A percentile compares a stretch with the other conserved stretches of the same genome.
These are phyloP conservation scores for Lasioglossum villosulum DNA, from an alignment of 2,888 invertebrate species.

Conservation along the genomic window DNA sequence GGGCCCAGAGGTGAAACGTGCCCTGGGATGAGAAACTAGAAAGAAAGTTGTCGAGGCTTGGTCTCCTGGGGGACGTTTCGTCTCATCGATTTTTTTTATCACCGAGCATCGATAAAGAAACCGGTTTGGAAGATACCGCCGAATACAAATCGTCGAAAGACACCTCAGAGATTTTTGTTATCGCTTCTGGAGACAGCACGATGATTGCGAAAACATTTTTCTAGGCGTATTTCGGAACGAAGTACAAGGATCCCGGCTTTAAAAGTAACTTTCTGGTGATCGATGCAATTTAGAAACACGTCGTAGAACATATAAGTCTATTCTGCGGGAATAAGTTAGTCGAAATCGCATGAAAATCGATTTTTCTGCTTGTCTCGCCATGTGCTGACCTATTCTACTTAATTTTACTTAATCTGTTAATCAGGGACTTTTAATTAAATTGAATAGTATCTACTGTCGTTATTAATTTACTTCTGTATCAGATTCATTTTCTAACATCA, in stretches of 20 bases:
- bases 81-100: constrained; percentile 47
- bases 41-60: constrained; percentile 21
- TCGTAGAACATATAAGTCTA: background rate
- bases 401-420: background rate
- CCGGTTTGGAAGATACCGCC: background rate
- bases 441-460: background rate
- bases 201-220: background rate
- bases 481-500: background rate
- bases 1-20: background rate
- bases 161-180: background rate
- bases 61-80: constrained; percentile 20
- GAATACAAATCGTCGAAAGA: background rate
- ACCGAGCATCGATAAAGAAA: constrained; percentile 26
- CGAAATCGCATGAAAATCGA: background rate
- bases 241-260: background rate
- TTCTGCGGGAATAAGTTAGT: too few species aligned
- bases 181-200: background rate
- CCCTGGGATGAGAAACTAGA: background rate
- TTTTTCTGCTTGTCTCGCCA: background rate
- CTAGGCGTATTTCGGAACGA: background rate
- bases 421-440: background rate
- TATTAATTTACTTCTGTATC: background rate
- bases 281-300: background rate
- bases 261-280: background rate
- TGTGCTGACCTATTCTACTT: background rate